Conservation (phyloP, 2,113 vertebrate species). For the Todiramphus chloris region DNA sequence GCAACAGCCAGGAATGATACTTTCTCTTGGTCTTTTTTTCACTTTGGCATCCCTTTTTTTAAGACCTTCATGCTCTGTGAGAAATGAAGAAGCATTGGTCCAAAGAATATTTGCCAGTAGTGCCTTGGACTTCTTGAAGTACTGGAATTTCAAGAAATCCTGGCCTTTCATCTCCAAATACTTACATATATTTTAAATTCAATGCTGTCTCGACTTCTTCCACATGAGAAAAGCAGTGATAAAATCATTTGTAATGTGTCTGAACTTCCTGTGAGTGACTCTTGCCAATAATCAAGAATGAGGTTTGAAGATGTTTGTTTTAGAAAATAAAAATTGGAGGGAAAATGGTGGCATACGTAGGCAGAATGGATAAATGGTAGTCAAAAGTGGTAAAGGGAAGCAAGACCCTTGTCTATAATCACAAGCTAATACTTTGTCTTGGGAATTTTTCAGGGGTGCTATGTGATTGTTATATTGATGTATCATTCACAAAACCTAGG, state of each 20-base stretch:
- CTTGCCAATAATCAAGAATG: neutral
- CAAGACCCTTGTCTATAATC: neutral
- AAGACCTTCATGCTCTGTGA: neutral
- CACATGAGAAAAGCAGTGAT: neutral
- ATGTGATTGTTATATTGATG: neutral
- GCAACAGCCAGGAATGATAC: neutral
- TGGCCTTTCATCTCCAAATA: neutral
- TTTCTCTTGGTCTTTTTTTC: neutral
- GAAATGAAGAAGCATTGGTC: neutral
- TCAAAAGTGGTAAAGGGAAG: neutral
- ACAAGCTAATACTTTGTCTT: neutral
- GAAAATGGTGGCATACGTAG: neutral
- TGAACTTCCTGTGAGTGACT: neutral
- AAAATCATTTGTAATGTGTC: neutral
- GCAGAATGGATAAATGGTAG: neutral
- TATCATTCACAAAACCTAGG: neutral
- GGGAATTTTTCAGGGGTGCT: neutral
- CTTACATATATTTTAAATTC: neutral
- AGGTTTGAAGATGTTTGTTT: neutral
- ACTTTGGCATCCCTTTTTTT: neutral
- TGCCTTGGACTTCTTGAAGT: neutral
- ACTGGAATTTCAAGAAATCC: neutral
- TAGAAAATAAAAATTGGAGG: neutral
- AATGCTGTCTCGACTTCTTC: neutral
- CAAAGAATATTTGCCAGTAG: neutral